Conservation (phyloP, 2,888 invertebrate genomes). For the Stenichneumon culpator region DNA sequence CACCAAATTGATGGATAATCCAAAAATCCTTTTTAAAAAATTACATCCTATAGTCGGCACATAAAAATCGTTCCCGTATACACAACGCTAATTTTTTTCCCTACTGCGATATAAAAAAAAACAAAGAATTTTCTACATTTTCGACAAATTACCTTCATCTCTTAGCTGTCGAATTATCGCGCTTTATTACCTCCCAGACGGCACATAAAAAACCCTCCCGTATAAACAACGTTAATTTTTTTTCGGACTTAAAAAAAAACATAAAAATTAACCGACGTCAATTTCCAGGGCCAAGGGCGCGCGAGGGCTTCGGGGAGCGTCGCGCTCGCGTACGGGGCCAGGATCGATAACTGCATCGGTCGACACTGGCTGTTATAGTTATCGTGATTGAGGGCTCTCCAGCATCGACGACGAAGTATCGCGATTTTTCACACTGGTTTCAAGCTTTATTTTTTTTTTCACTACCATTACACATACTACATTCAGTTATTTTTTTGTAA, state of each 20-base stretch:
- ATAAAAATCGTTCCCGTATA: background rate
- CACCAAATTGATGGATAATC: too few relatives aligned
- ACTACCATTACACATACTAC: background rate
- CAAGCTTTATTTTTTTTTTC: background rate
- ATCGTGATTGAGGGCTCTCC: constrained; percentile 12
- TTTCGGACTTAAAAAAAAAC: background rate
- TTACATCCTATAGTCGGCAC: too few relatives aligned
- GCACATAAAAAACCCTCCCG: background rate
- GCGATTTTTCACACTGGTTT: background rate
- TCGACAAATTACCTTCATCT: background rate
- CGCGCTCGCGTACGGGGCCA: constrained; percentile 58
- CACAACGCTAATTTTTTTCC: background rate
- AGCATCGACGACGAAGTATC: background rate
- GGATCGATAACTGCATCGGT: constrained; percentile 64
- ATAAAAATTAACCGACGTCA: constrained; percentile 27
- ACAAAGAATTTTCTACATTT: background rate
- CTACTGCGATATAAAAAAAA: background rate
- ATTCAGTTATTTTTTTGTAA: background rate
- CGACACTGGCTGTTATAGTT: constrained; percentile 31
- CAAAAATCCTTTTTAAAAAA: too few relatives aligned
- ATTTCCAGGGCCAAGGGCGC: constrained; percentile 63
- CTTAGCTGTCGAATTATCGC: background rate
- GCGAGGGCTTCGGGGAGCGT: constrained; percentile 50
- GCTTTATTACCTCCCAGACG: too few relatives aligned
- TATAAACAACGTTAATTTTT: background rate